Evolutionary conservation across 1,140 invertebrate genomes (phyloP), one percentile per base, ranked within the genome.

Genomic region (Temnothorax longispinosus): DNA sequence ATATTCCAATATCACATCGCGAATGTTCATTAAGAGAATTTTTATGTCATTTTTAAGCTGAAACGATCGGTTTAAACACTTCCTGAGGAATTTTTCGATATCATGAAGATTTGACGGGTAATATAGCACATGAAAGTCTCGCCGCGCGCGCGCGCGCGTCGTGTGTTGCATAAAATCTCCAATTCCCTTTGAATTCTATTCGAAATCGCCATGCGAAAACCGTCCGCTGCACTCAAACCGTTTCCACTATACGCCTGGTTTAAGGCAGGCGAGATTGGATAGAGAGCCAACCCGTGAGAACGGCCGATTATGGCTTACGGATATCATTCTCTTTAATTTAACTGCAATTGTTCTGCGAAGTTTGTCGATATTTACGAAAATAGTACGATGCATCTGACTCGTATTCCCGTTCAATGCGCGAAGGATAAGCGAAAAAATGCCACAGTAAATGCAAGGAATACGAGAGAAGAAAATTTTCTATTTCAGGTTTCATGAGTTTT

Each of bases 101-200:
- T 71, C 38, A 41, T 35, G 15, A 44, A 54, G 44, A 47, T 56
- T 47, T 44, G 64, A 35, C 62, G n/a, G 52, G 8, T 71, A 71
- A 71, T 71, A 35, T 64, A 47, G 35, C 62, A 65, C 3, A 69
- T 27, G 21, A 13, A 15, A 21, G 13, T 41, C 32, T 71, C 52
- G 52, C 13, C 64, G 15, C 35, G 21, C 54, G 21, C 21, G 21
- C 21, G 47, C 64, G 15, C 35, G 21, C 54, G 47, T 87, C 87
- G 27, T 44, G 32, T 75, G 35, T 47, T 41, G 56, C 56, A 58
- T 60, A 44, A 69, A 69, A 87, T 87, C 47, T 71, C 67, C 67
- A 72, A 84, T 87, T 52, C 89, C 82, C 85, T 65, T 88, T 72
- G 84, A 88, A 87, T 82, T 64, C 71, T 74, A 89, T 90, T 89